phyloP scores from a whole-genome alignment of 2,113 vertebrate species.

The Zeus faber region DNA sequence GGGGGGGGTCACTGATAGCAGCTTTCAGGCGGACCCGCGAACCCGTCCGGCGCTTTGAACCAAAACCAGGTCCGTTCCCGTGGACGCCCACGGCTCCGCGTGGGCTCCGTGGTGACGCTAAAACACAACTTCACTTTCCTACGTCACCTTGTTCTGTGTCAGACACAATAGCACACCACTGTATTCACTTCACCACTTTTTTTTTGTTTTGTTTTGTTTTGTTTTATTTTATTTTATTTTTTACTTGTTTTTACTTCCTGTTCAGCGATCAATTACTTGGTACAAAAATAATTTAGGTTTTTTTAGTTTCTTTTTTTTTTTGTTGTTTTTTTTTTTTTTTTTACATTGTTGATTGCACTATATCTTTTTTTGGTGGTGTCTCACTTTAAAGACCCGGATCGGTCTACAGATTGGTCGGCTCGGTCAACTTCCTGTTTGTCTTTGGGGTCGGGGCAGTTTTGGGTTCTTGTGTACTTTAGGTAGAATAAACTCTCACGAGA shows the following conservation, averaged over 20 bases:
- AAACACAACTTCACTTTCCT: no score
- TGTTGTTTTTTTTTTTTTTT: no score
- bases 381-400: constrained; percentile 32
- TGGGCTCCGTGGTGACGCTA: no score
- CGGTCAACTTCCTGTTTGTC: constrained; percentile 37
- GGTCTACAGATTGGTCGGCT: constrained; percentile 25
- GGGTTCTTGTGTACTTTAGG: constrained; percentile 30
- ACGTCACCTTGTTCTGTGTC: constrained; percentile 13
- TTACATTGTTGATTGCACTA: constrained; percentile 64
- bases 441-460: constrained; percentile 43
- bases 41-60: no score
- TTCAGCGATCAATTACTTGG: constrained; percentile 8
- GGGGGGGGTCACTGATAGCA: no score
- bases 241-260: not conserved
- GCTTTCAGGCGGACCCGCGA: no score
- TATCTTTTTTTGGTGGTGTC: constrained; percentile 38
- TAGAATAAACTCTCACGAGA: constrained; percentile 49
- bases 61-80: no score
- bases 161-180: constrained; percentile 30
- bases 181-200: constrained; percentile 18
- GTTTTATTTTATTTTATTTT: constrained; percentile 5
- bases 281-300: constrained; percentile 72
- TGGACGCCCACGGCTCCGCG: no score
- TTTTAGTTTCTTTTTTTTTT: no score
- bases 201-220: not conserved